Base-by-base conservation (phyloP, 1,140 invertebrate species). In the Drosophila nasuta region DNA sequence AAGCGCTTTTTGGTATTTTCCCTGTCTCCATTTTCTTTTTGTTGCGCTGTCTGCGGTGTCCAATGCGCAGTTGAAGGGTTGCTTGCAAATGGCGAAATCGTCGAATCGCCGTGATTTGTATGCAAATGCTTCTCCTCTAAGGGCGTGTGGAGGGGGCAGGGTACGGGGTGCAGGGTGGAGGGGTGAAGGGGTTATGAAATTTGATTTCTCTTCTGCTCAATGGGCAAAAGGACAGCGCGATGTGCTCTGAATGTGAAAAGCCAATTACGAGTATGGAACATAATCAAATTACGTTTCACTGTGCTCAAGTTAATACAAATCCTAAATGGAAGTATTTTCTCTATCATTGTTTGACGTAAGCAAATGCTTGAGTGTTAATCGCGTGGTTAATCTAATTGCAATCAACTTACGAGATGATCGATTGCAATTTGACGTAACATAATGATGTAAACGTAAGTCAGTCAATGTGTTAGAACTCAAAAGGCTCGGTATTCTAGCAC, bases 11-110 rank as follows among this genome's bases (percentile, higher is more conserved):
- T 70, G 49, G 20, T 56, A 20, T 52, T 56, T 63, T 57, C 17
- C 17, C 15, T n/a, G 20, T 57, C 28, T 57, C 3, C 41, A n/a
- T 33, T 56, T 41, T 38, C 35, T 52, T 59, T 30, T 48, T 17
- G 57, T 30, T 28, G 51, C 20, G 58, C 54, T 63, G 58, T 64
- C 64, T 52, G 45, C 25, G 56, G 43, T 41, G 38, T 41, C 38
- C 38, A 41, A 41, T 41, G 46, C 49, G 82, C 82, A 88, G 79
- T 88, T 81, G 77, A 88, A 88, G 83, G 83, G 83, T 88, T 88
- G 83, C 80, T 72, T 75, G 56, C 30, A 33, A 25, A 33, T 49
- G 62, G 25, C 54, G 57, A 35, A 45, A 28, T 20, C 35, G 66
- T 33, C 30, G 30, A 33, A 8, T 20, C 13, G 45, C 5, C 46